Evolutionary conservation across 2,113 vertebrate species (phyloP).

Genomic region (Lycocorax pyrrhopterus): DNA sequence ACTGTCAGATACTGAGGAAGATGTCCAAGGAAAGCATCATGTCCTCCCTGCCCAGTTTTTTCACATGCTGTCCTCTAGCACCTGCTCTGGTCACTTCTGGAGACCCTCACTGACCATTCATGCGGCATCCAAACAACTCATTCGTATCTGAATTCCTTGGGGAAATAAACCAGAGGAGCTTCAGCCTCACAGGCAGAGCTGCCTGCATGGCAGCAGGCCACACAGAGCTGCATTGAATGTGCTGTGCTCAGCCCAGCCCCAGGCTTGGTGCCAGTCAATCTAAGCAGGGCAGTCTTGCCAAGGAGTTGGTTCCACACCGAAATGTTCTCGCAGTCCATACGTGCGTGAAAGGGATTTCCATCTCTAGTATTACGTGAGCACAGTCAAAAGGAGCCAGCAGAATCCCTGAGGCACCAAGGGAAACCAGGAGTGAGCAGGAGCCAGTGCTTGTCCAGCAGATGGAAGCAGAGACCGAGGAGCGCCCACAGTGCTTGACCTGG

Average conservation of each 20-base stretch:
- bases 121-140: neutral
- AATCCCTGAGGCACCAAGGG: neutral
- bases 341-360: neutral
- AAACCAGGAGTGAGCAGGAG: neutral
- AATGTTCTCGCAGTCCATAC: neutral
- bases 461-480: conserved; percentile 59
- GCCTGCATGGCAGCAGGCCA: neutral
- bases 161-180: neutral
- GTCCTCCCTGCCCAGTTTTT: neutral
- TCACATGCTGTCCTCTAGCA: neutral
- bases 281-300: neutral
- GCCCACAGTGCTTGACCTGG: fast-evolving
- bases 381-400: neutral
- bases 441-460: conserved; percentile 64
- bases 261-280: neutral
- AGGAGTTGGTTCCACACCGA: neutral
- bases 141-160: neutral
- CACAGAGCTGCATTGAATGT: neutral
- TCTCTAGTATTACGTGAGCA: fast-evolving
- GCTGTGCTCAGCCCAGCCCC: neutral
- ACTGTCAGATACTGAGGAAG: neutral
- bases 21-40: neutral
- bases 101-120: neutral
- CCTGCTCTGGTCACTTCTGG: neutral
- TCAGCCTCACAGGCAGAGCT: neutral